Evolutionary conservation across 2,888 invertebrate genomes (phyloP), one percentile per base, ranked within the genome.

Genomic region (Frankliniella fusca): DNA sequence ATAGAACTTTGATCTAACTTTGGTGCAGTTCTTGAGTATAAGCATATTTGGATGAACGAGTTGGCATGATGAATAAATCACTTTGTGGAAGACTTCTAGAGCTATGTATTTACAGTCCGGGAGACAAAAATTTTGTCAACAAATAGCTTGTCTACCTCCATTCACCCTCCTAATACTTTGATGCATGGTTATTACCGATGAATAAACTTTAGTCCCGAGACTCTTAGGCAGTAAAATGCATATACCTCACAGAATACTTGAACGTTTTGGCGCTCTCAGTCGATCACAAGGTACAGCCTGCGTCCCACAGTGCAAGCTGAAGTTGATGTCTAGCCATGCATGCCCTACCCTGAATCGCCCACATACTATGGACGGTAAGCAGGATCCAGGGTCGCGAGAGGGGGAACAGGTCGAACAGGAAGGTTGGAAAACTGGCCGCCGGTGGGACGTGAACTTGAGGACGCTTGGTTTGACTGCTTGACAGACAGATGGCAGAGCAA

Each of bases 221-320:
- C 38, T 38, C 23, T 76, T 76, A 76, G 70, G 70, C 27, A 76
- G 70, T 76, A 76, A 76, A 76, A 76, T 76, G 70, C 70, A 76
- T 27, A 27, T 76, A 76, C 70, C 27, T 76, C 70, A 76, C 70
- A 76, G 70, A 76, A 54, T 54, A 54, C 54, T 54, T 54, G 15
- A 54, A 54, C 54, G 54, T 76, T 76, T 76, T 76, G 70, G 27
- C 70, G 70, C 70, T 76, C 70, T 76, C 70, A 76, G 70, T 76
- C 70, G 27, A 76, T 76, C 70, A 76, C 70, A 76, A 76, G 38
- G 38, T 38, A 38, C 38, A 38, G 38, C 38, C 38, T 38, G 20
- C 54, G 15, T 5, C 5, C 54, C 54, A 54, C 54, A 54, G 54
- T 54, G 18, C 54, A 54, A 15, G 54, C 54, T 76, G 23, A 23